Conservation (phyloP, 2,113 vertebrate species). For the Mobula hypostoma region DNA sequence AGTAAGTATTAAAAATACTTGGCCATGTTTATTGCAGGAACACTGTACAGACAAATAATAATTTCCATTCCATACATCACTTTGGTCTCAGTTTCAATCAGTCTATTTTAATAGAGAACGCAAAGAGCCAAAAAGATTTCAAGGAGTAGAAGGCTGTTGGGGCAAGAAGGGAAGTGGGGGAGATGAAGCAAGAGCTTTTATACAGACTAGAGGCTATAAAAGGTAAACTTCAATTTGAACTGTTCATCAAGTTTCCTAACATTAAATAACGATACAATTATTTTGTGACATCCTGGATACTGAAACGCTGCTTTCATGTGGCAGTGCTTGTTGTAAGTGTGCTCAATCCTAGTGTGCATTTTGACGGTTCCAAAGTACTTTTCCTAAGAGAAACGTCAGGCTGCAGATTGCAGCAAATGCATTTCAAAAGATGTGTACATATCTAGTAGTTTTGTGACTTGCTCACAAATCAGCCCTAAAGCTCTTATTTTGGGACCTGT, state of each 20-base stretch:
- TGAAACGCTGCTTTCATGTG: too few relatives aligned
- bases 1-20: background rate
- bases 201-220: background rate
- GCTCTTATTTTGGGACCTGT: background rate
- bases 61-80: background rate
- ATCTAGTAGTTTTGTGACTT: too few relatives aligned
- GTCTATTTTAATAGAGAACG: background rate
- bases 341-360: too few relatives aligned
- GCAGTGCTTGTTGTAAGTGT: too few relatives aligned
- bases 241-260: background rate
- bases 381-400: too few relatives aligned
- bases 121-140: background rate
- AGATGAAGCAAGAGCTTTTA: too few relatives aligned
- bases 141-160: background rate
- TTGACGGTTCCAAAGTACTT: too few relatives aligned
- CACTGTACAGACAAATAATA: background rate
- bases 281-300: background rate
- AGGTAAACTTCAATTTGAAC: background rate
- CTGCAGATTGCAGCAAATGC: too few relatives aligned
- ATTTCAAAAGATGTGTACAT: too few relatives aligned
- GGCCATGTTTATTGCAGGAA: background rate
- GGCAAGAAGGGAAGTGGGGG: background rate
- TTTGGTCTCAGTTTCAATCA: background rate
- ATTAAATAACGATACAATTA: background rate
- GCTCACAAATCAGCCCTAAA: background rate